These are phyloP conservation scores for Tetranychus truncatus DNA, from an alignment of 2,888 invertebrate species.

Conservation along the genomic window DNA sequence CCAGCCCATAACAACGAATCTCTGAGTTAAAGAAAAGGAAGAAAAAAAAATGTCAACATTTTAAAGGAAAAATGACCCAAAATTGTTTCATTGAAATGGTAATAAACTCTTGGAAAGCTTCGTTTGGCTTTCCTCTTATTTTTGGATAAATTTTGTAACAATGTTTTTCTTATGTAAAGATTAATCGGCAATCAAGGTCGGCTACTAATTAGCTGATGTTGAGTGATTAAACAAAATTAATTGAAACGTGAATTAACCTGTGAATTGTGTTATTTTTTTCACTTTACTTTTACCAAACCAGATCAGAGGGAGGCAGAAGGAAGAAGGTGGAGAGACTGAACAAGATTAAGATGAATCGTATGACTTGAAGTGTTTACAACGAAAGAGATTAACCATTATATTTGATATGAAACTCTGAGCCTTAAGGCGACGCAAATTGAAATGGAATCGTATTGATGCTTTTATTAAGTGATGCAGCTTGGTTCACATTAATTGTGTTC, in stretches of 20 bases:
- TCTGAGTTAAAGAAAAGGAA: background rate
- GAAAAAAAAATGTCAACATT: background rate
- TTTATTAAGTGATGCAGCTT: background rate
- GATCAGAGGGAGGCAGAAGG: background rate
- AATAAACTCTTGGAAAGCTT: background rate
- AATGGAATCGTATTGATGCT: background rate
- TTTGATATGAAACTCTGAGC: background rate
- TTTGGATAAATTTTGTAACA: background rate
- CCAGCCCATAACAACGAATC: constrained; percentile 28
- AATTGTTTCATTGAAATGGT: background rate
- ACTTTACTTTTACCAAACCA: background rate
- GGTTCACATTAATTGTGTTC: background rate
- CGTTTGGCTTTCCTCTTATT: background rate
- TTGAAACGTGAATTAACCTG: background rate
- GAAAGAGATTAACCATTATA: background rate
- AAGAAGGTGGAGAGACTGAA: background rate
- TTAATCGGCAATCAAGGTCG: background rate
- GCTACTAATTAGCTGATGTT: no score
- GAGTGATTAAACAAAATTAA: no score
- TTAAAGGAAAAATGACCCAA: background rate
- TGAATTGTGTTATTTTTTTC: background rate
- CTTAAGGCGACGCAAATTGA: background rate
- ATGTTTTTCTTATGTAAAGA: background rate
- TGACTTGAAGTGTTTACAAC: background rate
- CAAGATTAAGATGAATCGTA: background rate